Evolutionary conservation across 2,797 vertebrate genomes (phyloP), one percentile per base, ranked within the genome.

Genomic region (Enoplosus armatus): DNA sequence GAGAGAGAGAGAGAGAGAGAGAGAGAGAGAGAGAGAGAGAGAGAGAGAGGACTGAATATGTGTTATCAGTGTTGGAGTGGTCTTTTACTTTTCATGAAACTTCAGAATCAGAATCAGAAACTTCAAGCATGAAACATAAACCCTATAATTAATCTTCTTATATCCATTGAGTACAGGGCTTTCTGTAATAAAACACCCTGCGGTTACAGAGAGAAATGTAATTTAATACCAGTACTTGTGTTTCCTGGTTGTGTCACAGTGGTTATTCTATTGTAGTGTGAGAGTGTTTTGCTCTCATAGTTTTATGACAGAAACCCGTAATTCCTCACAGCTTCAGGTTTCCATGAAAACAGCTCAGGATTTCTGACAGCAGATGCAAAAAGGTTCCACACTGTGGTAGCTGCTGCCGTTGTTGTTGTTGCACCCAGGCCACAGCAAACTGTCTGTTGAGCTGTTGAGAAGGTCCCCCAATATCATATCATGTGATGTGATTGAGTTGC

Each of bases 141-240:
- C 60, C 50, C 11, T 77, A 53, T 63, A 66, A 82, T 75, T 79
- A 35, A 79, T 69, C n/a, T 53, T 5, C 15, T n/a, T 81, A 10
- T 35, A 78, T 72, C 41, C 45, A 45, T 5, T 75, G 24, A 71
- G 61, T 7, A 8, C 45, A 81, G 26, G 60, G 26, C 43, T 63
- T 58, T 61, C n/a, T 71, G 58, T 75, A 75, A 89, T 33, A 39
- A 15, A 75, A 84, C 45, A 80, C 68, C 48, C 56, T 75, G 35
- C 1, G 15, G 64, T 79, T 63, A 56, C 35, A 84, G 50, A 74
- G n/a, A 63, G 20, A 83, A 54, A 72, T 87, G 82, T 72, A 86
- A 92, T 39, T 31, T 61, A 72, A 92, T 59, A 71, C 55, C 24
- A 22, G 51, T n/a, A 41, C 20, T 79, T 84, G 51, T 82, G 81